Percentiles rank a stretch among this genome's conserved stretches.
Conservation (phyloP, 2,797 vertebrate genomes). For the Hirundo rustica region DNA sequence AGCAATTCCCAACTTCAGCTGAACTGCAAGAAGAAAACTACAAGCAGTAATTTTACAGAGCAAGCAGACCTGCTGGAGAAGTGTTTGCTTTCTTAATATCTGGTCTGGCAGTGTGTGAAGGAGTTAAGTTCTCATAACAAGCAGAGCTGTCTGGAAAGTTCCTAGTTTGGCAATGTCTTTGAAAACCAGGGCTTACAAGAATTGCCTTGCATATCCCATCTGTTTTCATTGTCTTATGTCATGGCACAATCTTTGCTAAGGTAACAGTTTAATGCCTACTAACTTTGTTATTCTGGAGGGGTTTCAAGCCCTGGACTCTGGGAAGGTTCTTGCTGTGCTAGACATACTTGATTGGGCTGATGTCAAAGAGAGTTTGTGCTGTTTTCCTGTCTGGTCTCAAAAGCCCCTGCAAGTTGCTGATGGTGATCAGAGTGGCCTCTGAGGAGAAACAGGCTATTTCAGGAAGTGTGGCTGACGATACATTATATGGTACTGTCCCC, state of each 20-base stretch:
- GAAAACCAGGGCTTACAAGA: not conserved
- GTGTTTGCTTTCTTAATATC: not conserved
- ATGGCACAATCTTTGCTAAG: not conserved
- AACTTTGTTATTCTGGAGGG: not conserved
- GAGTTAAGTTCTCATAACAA: not conserved
- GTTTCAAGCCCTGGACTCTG: not conserved
- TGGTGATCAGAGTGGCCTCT: not conserved
- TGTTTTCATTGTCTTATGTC: not conserved
- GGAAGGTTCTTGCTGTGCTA: not conserved
- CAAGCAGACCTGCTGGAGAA: not conserved
- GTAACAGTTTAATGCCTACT: not conserved
- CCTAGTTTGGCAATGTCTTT: not conserved
- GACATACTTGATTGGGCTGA: not conserved
- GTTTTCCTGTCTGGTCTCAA: not conserved
- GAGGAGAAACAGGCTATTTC: conserved; percentile 12
- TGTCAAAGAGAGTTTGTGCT: not conserved
- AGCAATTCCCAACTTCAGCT: conserved; percentile 6
- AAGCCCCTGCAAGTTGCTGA: not conserved
- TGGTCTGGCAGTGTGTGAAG: not conserved
- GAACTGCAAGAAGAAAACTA: conserved; percentile 7
- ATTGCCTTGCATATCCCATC: not conserved
- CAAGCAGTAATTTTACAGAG: not conserved
- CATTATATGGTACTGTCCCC: not conserved
- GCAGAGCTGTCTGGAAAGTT: not conserved
- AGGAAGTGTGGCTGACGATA: not conserved